Evolutionary conservation across 1,140 invertebrate species (phyloP).

Genomic region (Macrocentrus cingulum): DNA sequence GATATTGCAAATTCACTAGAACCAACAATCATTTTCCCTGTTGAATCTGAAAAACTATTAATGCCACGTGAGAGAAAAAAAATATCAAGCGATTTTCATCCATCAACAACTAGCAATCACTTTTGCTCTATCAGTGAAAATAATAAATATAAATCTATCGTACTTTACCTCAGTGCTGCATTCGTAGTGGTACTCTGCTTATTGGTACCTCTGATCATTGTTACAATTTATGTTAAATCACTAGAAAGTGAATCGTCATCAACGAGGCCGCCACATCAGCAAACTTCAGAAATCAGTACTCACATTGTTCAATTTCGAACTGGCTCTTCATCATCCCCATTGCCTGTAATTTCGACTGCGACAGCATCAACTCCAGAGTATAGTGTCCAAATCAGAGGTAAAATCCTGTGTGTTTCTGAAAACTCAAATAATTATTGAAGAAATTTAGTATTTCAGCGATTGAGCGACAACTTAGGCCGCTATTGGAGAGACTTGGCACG

Average conservation of each 20-base stretch:
- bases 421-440: constrained; percentile 8
- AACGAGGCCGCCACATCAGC: neutral
- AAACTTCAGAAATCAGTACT: neutral
- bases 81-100: neutral
- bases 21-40: no score
- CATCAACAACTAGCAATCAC: neutral
- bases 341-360: neutral
- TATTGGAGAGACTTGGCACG: constrained; percentile 61
- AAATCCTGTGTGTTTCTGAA: neutral
- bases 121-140: neutral
- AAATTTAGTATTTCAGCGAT: constrained; percentile 38
- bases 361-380: no score
- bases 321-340: neutral
- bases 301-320: neutral
- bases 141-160: neutral
- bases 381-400: neutral
- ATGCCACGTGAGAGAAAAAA: no score
- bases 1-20: no score
- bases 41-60: no score
- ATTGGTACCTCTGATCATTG: neutral
- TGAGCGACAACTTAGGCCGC: constrained; percentile 56
- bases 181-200: neutral
- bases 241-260: neutral
- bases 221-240: constrained; percentile 6
- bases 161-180: neutral